Conservation (phyloP, 64 coral and sea anemone species). For the Stylophora pistillata region DNA sequence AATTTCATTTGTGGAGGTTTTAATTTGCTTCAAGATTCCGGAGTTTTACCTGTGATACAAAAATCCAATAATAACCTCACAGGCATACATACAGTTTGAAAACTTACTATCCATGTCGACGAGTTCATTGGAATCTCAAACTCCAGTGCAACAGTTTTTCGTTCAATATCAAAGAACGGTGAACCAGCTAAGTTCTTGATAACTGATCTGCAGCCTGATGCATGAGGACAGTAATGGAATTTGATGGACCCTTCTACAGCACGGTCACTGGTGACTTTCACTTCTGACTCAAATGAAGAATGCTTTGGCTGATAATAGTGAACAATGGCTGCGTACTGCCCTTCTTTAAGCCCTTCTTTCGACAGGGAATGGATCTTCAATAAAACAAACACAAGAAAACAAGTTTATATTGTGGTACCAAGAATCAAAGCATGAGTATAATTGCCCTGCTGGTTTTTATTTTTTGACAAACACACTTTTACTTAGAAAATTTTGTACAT, state of each 20-base stretch:
- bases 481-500: too few relatives aligned
- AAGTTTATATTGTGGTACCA: not conserved
- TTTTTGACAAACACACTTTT: too few relatives aligned
- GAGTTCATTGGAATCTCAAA: conserved; percentile 65
- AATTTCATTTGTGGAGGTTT: too few relatives aligned
- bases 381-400: conserved; percentile 24
- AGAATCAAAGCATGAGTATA: not conserved
- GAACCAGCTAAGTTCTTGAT: conserved; percentile 50
- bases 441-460: not conserved
- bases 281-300: conserved; percentile 52
- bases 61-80: not conserved
- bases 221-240: conserved; percentile 90
- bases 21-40: too few relatives aligned
- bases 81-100: not conserved
- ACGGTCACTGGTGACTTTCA: conserved; percentile 68
- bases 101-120: conserved; percentile 95
- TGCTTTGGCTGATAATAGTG: conserved; percentile 96
- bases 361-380: conserved; percentile 42
- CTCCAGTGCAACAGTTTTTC: conserved; percentile 55
- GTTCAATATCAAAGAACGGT: conserved; percentile 68
- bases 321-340: conserved; percentile 81
- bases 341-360: conserved; percentile 29
- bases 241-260: conserved; percentile 47
- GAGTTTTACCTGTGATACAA: too few relatives aligned
- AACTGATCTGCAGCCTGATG: conserved; percentile 79